Percentiles rank a stretch among this genome's conserved stretches.
phyloP scores from a whole-genome alignment of 1,140 invertebrate genomes.

The Globodera rostochiensis region DNA sequence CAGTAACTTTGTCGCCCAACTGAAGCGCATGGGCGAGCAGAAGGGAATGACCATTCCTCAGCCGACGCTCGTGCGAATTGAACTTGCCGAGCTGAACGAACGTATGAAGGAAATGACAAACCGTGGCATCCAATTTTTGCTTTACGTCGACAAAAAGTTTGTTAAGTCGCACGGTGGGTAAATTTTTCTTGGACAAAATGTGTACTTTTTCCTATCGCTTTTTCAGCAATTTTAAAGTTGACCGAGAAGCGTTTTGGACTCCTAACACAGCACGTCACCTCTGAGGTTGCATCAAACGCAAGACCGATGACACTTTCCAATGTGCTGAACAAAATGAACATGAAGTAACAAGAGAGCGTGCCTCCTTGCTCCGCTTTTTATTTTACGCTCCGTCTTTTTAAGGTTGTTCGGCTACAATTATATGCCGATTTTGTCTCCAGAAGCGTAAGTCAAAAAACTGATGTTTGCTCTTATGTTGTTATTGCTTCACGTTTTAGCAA shows the following conservation, averaged over 20 bases:
- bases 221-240: slow-evolving; percentile 35
- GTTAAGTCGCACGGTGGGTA: slow-evolving; percentile 34
- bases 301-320: slow-evolving; percentile 27
- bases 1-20: slow-evolving; percentile 10
- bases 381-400: neutral
- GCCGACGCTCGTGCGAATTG: slow-evolving; percentile 12
- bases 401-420: slow-evolving; percentile 33
- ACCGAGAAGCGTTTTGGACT: slow-evolving; percentile 16
- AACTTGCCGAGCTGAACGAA: slow-evolving; percentile 13
- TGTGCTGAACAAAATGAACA: slow-evolving; percentile 37
- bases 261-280: slow-evolving; percentile 31
- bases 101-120: slow-evolving; percentile 12
- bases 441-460: slow-evolving; percentile 18
- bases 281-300: slow-evolving; percentile 19
- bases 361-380: neutral
- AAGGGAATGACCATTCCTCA: slow-evolving; percentile 33
- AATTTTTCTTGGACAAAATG: neutral
- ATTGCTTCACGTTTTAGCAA: slow-evolving; percentile 25
- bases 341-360: slow-evolving; percentile 10
- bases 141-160: slow-evolving; percentile 31
- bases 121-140: slow-evolving; percentile 24
- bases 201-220: neutral
- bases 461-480: neutral
- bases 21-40: slow-evolving; percentile 21
- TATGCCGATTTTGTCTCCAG: slow-evolving; percentile 16